Evolutionary conservation across 1,140 invertebrate genomes (phyloP).

Genomic region (Heliothis subflexa): DNA sequence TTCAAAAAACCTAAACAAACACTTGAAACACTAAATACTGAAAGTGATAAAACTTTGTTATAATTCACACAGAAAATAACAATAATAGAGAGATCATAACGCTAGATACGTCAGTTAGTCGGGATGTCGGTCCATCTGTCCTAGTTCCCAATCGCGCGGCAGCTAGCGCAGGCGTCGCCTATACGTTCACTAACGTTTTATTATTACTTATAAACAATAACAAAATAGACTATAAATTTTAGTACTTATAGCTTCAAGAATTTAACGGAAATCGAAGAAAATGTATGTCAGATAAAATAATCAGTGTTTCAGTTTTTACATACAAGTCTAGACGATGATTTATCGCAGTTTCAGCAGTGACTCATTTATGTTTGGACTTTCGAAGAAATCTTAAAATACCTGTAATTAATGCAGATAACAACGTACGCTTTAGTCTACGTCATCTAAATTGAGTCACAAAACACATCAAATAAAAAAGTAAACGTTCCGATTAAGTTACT

Average conservation of each 20-base stretch:
- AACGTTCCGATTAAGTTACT: too few relatives aligned
- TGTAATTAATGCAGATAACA: not conserved
- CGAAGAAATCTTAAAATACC: not conserved
- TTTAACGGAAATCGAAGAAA: not conserved
- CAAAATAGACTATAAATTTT: not conserved
- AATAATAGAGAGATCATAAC: conserved; percentile 39
- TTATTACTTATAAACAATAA: conserved; percentile 2
- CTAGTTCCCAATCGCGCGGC: conserved; percentile 33
- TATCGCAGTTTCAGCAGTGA: not conserved
- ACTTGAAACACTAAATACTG: not conserved
- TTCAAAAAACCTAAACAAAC: not conserved
- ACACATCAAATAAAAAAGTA: too few relatives aligned
- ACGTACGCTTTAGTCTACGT: too few relatives aligned
- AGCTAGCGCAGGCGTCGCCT: conserved; percentile 9
- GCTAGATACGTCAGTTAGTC: conserved; percentile 28
- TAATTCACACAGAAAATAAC: conserved; percentile 24
- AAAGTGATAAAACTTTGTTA: not conserved
- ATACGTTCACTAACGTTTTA: not conserved
- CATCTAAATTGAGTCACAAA: too few relatives aligned
- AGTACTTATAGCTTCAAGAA: not conserved
- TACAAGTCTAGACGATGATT: not conserved
- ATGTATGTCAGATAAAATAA: not conserved
- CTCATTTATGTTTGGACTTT: not conserved
- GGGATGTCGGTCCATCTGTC: conserved; percentile 44
- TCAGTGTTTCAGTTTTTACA: not conserved